A percentile compares a stretch with the other conserved stretches of the same genome.
phyloP scores from a whole-genome alignment of 2,797 vertebrate species.

The Rhinella marina region DNA sequence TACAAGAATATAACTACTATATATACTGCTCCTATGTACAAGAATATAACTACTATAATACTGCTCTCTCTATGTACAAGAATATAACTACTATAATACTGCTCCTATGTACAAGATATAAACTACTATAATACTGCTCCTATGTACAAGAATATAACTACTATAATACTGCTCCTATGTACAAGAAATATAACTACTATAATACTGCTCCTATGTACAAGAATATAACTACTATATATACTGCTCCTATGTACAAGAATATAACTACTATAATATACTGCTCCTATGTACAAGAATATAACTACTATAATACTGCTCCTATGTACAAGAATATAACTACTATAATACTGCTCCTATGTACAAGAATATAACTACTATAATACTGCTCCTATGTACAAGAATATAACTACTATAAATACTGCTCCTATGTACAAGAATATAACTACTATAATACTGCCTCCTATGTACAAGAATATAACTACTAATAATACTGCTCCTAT shows the following conservation, averaged over 20 bases:
- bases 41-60: too few relatives aligned
- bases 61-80: too few relatives aligned
- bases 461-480: too few relatives aligned
- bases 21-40: too few relatives aligned
- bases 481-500: too few relatives aligned
- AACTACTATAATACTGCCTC: neutral
- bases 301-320: neutral
- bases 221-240: constrained; percentile 3
- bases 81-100: too few relatives aligned
- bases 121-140: too few relatives aligned
- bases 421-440: neutral
- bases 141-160: too few relatives aligned
- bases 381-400: neutral
- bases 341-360: constrained; percentile 3
- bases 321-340: neutral
- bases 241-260: neutral
- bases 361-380: constrained; percentile 11
- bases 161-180: neutral
- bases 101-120: too few relatives aligned
- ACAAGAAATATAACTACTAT: neutral
- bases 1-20: too few relatives aligned
- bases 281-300: neutral
- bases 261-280: constrained; percentile 13
- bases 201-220: neutral
- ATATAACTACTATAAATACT: constrained; percentile 10